phyloP scores from a whole-genome alignment of 2,113 vertebrate genomes.

The Cyphomyrus plagiostoma region DNA sequence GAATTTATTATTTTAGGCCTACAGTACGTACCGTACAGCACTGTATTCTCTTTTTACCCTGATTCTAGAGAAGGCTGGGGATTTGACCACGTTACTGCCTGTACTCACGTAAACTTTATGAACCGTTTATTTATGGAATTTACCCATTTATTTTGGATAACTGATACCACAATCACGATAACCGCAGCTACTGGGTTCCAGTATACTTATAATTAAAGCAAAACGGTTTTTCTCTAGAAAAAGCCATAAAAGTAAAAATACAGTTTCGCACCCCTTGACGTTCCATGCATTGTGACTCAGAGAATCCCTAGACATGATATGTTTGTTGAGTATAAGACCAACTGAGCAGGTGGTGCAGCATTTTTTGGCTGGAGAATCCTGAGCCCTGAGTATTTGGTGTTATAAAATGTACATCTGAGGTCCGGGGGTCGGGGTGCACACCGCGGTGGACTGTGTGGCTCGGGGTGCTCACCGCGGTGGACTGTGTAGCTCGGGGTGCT shows the following conservation, averaged over 20 bases:
- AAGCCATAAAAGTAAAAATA: background rate
- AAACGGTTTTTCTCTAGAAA: background rate
- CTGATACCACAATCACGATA: background rate
- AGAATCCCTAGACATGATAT: background rate
- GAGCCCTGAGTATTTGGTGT: background rate
- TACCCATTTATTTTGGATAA: background rate
- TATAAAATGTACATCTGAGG: background rate
- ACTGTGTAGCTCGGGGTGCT: background rate
- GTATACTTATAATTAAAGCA: background rate
- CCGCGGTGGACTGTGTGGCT: too few relatives aligned
- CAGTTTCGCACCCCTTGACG: background rate
- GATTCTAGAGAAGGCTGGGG: background rate
- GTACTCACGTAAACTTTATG: background rate
- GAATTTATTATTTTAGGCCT: background rate
- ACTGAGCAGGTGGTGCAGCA: background rate
- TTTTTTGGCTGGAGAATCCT: background rate
- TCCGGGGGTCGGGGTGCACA: background rate
- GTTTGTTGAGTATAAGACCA: background rate
- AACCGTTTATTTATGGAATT: background rate
- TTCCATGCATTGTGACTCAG: background rate
- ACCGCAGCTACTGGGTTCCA: background rate
- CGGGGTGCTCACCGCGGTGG: background rate
- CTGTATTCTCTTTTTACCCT: background rate
- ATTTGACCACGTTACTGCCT: background rate
- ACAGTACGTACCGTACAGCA: background rate